Evolutionary conservation across 2,113 vertebrate species (phyloP).

Genomic region (Neopipo cinnamomea): DNA sequence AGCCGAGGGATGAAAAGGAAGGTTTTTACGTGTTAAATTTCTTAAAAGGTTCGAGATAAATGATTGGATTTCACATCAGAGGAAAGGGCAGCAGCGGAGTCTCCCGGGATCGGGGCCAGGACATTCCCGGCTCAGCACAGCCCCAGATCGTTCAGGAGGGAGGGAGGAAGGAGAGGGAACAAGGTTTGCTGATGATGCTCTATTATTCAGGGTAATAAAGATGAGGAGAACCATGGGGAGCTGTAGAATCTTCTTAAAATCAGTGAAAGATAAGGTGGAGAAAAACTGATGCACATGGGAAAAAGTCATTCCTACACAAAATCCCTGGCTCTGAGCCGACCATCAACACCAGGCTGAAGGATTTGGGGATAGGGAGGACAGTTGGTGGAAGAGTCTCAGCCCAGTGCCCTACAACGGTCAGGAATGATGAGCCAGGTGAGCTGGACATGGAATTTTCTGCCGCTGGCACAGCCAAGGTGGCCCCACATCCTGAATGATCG

Average conservation of each 20-base stretch:
- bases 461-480: neutral
- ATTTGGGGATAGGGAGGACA: too few species aligned
- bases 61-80: neutral
- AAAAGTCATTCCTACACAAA: neutral
- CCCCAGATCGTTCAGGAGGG: neutral
- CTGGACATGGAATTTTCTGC: too few species aligned
- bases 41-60: neutral
- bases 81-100: neutral
- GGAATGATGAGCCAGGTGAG: neutral
- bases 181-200: neutral
- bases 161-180: neutral
- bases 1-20: neutral
- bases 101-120: neutral
- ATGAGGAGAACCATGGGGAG: neutral
- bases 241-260: neutral
- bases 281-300: neutral
- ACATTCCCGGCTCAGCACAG: neutral
- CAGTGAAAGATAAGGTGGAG: neutral
- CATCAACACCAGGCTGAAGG: neutral
- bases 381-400: neutral
- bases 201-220: neutral
- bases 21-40: neutral
- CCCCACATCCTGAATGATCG: neutral
- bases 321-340: neutral
- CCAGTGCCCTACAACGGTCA: rapidly evolving